These are phyloP conservation scores for Trichogramma evanescens DNA, from an alignment of 2,888 invertebrate species.

Conservation along the genomic window DNA sequence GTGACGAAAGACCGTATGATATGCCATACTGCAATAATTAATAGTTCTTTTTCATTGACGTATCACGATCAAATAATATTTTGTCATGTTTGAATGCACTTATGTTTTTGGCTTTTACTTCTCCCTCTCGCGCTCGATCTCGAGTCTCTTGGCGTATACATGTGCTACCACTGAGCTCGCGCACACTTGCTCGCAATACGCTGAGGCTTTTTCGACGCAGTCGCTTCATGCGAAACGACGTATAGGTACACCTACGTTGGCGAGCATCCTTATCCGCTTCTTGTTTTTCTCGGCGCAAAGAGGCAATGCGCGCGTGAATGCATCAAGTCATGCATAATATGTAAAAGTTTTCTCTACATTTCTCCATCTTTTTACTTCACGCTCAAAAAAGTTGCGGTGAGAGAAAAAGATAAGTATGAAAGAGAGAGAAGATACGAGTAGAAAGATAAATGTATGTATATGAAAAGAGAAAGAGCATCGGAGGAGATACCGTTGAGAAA, in stretches of 20 bases:
- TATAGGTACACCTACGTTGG: neutral
- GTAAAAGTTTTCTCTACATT: neutral
- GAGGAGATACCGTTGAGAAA: neutral
- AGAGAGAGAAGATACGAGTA: neutral
- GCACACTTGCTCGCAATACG: neutral
- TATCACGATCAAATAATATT: no score
- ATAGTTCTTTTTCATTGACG: no score
- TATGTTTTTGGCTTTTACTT: no score
- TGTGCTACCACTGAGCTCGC: neutral
- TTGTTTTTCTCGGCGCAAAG: neutral
- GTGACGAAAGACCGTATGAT: no score
- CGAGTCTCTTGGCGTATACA: no score
- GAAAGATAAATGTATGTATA: neutral
- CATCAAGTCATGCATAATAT: slow-evolving; percentile 9
- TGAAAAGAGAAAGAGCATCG: neutral
- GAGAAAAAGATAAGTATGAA: neutral
- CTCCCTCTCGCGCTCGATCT: no score
- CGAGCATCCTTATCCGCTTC: neutral
- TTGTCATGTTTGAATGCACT: no score
- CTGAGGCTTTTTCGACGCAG: neutral
- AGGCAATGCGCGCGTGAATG: neutral
- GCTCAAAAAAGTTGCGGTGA: neutral
- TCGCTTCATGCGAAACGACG: neutral
- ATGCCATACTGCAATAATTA: no score
- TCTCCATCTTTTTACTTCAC: neutral